Percentiles rank a stretch among this genome's conserved stretches.
These are phyloP conservation scores for Drosophila atripex DNA, from an alignment of 2,888 invertebrate species.

Conservation along the genomic window DNA sequence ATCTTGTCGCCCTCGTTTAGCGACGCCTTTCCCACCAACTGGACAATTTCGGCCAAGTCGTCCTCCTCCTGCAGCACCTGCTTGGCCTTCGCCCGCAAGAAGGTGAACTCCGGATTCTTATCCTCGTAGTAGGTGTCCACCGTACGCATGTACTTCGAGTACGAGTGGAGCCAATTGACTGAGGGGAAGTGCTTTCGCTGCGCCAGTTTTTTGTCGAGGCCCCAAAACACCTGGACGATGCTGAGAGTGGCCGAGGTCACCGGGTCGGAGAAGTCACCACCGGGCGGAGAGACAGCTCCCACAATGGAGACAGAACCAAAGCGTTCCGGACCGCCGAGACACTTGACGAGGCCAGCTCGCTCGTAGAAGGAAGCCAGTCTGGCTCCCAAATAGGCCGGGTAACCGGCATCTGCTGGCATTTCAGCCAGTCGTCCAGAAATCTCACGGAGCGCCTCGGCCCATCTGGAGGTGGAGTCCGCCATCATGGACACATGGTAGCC, in stretches of 20 bases:
- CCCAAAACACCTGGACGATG: conserved; percentile 99
- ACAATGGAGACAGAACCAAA: conserved; percentile 99
- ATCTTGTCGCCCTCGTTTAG: conserved; percentile 99
- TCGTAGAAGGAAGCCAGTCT: conserved; percentile 99
- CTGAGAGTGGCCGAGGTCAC: conserved; percentile 99
- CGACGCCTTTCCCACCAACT: conserved; percentile 99
- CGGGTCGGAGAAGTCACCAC: conserved; percentile 99
- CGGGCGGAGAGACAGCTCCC: conserved; percentile 99
- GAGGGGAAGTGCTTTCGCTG: conserved; percentile 99
- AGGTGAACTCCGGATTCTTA: conserved; percentile 97
- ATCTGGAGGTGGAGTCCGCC: conserved; percentile 99
- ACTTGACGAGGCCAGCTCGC: conserved; percentile 98
- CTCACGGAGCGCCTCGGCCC: conserved; percentile 99
- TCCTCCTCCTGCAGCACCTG: conserved; percentile 99
- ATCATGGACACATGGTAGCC: conserved; percentile 99
- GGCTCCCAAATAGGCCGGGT: conserved; percentile 99
- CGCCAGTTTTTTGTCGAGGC: conserved; percentile 98
- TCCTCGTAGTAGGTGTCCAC: conserved; percentile 99
- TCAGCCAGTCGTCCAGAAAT: conserved; percentile 99
- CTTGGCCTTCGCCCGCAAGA: conserved; percentile 96
- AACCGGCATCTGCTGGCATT: conserved; percentile 99
- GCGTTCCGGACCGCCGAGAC: conserved; percentile 97
- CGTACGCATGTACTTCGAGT: conserved; percentile 99
- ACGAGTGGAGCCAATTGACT: conserved; percentile 99
- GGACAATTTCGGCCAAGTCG: conserved; percentile 99